A percentile compares a stretch with the other conserved stretches of the same genome.
Conservation (phyloP, 2,113 vertebrate species). For the Myrmecophaga tridactyla region DNA sequence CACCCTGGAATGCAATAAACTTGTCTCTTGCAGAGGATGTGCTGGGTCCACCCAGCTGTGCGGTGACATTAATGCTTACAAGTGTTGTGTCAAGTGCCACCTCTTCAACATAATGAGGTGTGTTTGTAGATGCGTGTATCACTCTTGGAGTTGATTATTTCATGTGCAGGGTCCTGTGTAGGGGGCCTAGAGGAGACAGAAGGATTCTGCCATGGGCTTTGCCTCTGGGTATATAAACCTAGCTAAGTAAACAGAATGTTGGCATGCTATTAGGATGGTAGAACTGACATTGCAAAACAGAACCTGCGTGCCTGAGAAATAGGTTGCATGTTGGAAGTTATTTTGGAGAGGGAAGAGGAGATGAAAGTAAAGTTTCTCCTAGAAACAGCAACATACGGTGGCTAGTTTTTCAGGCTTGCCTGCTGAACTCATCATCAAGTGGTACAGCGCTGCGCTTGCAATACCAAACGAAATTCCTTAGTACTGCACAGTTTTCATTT, state of each 20-base stretch:
- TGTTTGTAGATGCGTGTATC: background rate
- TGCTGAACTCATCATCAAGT: background rate
- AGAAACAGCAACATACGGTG: background rate
- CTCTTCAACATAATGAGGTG: too few relatives aligned
- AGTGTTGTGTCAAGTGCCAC: background rate
- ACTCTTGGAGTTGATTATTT: background rate
- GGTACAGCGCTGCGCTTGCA: background rate
- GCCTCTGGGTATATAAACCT: background rate
- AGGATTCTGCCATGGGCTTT: too few relatives aligned
- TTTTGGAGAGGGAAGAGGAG: background rate
- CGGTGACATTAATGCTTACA: background rate
- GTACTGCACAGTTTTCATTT: fast-evolving
- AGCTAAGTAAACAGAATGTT: background rate
- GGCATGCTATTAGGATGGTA: fast-evolving
- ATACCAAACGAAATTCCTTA: fast-evolving
- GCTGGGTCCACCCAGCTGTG: background rate
- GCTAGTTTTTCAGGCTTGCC: background rate
- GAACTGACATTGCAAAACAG: background rate
- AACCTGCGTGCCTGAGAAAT: background rate
- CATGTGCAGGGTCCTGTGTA: background rate
- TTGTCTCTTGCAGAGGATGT: background rate
- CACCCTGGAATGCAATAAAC: background rate
- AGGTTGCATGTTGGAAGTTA: background rate
- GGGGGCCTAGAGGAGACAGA: background rate
- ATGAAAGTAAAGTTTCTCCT: background rate